A percentile compares a stretch with the other conserved stretches of the same genome.
These are phyloP conservation scores for Homalodisca vitripennis DNA, from an alignment of 1,140 invertebrate species.

Conservation along the genomic window DNA sequence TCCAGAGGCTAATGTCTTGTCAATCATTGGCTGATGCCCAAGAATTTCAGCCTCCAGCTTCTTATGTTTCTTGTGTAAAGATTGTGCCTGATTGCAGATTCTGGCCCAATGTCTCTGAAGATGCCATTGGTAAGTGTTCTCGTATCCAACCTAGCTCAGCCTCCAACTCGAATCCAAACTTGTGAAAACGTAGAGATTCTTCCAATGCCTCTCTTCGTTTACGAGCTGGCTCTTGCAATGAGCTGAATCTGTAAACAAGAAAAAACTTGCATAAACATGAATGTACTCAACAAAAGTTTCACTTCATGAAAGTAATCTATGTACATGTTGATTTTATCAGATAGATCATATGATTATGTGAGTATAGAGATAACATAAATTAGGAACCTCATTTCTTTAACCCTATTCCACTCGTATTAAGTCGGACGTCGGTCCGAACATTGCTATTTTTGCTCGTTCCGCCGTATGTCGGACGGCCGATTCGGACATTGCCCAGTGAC, in stretches of 20 bases:
- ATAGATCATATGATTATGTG: no score
- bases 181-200: slow-evolving; percentile 83
- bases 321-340: no score
- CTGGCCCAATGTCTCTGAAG: slow-evolving; percentile 70
- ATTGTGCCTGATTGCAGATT: slow-evolving; percentile 91
- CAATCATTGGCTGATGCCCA: slow-evolving; percentile 79
- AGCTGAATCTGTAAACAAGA: slow-evolving; percentile 57
- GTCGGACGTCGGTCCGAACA: no score
- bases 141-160: slow-evolving; percentile 95
- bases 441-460: no score
- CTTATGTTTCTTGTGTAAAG: slow-evolving; percentile 89
- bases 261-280: no score
- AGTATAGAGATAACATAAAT: no score
- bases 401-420: no score
- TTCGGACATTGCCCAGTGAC: no score
- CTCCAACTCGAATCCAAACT: slow-evolving; percentile 92
- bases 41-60: slow-evolving; percentile 84
- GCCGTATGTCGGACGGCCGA: no score
- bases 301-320: no score
- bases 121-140: slow-evolving; percentile 80
- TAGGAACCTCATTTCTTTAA: no score
- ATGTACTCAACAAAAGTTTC: no score
- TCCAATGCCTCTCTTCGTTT: slow-evolving; percentile 76
- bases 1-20: slow-evolving; percentile 73
- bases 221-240: slow-evolving; percentile 61